These are phyloP conservation scores for Orius insidiosus DNA, from an alignment of 1,140 invertebrate genomes.

Conservation along the genomic window DNA sequence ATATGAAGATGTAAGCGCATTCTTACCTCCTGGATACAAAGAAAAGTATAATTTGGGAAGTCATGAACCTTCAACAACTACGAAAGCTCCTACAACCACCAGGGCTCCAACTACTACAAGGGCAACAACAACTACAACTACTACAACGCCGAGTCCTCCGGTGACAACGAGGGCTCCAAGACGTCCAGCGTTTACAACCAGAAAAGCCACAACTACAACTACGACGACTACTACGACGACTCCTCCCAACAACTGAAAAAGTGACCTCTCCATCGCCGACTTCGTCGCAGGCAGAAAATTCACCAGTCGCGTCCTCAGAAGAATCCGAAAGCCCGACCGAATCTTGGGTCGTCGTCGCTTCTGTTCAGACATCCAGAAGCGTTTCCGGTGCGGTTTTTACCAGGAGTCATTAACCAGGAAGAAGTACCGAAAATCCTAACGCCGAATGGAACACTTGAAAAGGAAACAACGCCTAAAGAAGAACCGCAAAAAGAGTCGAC, in stretches of 20 bases:
- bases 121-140: slow-evolving; percentile 1
- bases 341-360: slow-evolving; percentile 57
- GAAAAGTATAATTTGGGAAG: neutral
- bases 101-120: slow-evolving; percentile 4
- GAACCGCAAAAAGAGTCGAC: neutral
- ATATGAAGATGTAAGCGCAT: slow-evolving; percentile 3
- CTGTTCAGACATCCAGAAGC: slow-evolving; percentile 67
- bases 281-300: neutral
- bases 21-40: slow-evolving; percentile 7
- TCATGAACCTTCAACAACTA: slow-evolving; percentile 7
- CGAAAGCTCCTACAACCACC: slow-evolving; percentile 2
- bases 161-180: slow-evolving; percentile 1
- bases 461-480: neutral
- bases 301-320: neutral
- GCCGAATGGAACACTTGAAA: slow-evolving; percentile 13
- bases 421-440: slow-evolving; percentile 39
- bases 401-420: slow-evolving; percentile 53
- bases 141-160: too few relatives aligned
- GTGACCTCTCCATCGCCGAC: neutral
- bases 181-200: slow-evolving; percentile 1
- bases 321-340: slow-evolving; percentile 31
- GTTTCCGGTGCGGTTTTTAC: slow-evolving; percentile 64
- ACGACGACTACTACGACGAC: neutral
- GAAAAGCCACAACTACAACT: neutral
- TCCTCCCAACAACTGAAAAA: neutral